Base-by-base conservation (phyloP, 1,140 invertebrate genomes). In the Nasonia vitripennis region DNA sequence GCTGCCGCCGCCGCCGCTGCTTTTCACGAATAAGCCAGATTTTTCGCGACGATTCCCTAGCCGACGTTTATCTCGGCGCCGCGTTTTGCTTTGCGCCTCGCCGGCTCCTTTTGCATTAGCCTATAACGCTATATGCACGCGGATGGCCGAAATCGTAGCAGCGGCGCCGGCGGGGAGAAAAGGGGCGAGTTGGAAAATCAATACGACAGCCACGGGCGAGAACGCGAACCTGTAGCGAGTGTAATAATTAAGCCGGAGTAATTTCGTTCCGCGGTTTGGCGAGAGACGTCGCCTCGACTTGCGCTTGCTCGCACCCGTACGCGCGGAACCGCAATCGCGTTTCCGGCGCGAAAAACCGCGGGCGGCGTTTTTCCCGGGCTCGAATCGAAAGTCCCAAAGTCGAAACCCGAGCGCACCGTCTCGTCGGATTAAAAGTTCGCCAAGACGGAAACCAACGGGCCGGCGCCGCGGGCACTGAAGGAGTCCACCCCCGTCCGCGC, bases 191-290 rank as follows among this genome's bases (percentile, higher is more conserved):
- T n/a, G 7, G 6, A 74, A 74, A 74, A 74, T 45, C 73, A 74
- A 74, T 74, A 74, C 27, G 27, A 27, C 27, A 27, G 27, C 27
- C 27, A 27, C 27, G 27, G 1, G 27, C 27, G 27, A 27, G 27
- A 2, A 1, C 1, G 27, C 27, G 27, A 27, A 27, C 27, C 27
- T 27, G 27, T 27, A 27, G 27, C 27, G 27, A 27, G 27, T 27
- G 27, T 27, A 27, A 91, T 90, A 90, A 92, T 91, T 90, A 91
- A 91, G 81, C 90, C 89, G 86, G 89, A 92, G 90, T 92, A 91
- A 92, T 92, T 92, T 88, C 89, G 91, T 91, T 91, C 88, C 90
- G 90, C 87, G 90, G 90, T 91, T 91, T 88, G 89, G 88, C 88
- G 34, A 37, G 34, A 37, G 34, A 37, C 3, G 34, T 37, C 34